Conservation (phyloP, 2,113 vertebrate genomes). For the Salvelinus namaycush region DNA sequence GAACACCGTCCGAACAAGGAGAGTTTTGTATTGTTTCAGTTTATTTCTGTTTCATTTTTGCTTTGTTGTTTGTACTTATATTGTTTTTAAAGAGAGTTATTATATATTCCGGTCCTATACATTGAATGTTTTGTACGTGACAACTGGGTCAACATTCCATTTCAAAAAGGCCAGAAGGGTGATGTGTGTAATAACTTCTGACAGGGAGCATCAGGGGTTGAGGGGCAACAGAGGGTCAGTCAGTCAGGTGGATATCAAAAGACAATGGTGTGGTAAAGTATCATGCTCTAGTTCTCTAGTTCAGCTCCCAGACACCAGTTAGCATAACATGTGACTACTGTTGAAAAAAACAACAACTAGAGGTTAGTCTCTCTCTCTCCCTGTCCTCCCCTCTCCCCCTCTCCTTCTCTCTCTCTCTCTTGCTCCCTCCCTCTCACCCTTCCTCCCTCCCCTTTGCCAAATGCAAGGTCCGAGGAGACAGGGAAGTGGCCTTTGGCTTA, state of each 20-base stretch:
- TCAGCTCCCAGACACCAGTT: slow-evolving; percentile 46
- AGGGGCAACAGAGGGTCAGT: slow-evolving; percentile 27
- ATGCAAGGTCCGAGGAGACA: not conserved
- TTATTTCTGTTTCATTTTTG: no score
- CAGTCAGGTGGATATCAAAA: slow-evolving; percentile 76
- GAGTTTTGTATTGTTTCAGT: no score
- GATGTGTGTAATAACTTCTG: slow-evolving; percentile 50
- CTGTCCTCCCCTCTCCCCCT: not conserved
- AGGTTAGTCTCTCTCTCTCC: not conserved
- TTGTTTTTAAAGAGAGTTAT: no score
- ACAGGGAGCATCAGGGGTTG: slow-evolving; percentile 33
- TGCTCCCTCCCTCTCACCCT: not conserved
- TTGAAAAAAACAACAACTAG: not conserved
- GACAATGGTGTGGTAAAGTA: slow-evolving; percentile 44
- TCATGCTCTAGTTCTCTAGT: slow-evolving; percentile 50
- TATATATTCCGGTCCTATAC: no score
- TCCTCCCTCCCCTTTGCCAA: not conserved
- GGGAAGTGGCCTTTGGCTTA: no score
- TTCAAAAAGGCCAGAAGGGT: slow-evolving; percentile 25
- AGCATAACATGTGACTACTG: slow-evolving; percentile 55
- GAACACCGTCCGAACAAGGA: no score
- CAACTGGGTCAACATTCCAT: no score
- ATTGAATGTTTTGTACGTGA: no score
- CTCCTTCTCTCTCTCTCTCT: not conserved
- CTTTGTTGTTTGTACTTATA: no score